Base-by-base conservation (phyloP, 2,888 invertebrate genomes). In the Idaea biselata region DNA sequence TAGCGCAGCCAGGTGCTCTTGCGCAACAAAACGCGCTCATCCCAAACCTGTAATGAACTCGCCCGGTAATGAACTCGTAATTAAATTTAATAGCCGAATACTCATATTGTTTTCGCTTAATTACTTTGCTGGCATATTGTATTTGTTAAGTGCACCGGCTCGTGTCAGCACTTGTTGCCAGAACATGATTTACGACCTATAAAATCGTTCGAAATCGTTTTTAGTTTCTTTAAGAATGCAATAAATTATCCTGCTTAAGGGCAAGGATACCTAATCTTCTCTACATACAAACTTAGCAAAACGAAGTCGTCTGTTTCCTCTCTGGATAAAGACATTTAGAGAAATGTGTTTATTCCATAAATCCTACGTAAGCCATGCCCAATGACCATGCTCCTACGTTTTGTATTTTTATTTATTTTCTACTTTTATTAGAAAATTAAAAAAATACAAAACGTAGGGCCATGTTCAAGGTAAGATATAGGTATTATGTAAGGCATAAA, bases 101-200 rank as follows among this genome's bases (percentile, higher is more conserved):
- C 58, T 31, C 55, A 65, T 65, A 70, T 70, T 72, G 70, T 72
- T 67, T 69, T 60, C 60, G 56, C 60, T 67, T 67, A 68, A 69
- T 71, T 68, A 67, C 60, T 33, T 58, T 44, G 16, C 44, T 44
- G 44, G 44, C 44, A 44, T 44, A 44, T 44, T 44, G 44, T 44
- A 14, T 44, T 44, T 44, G 44, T 44, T 8, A 44, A 44, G 11
- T 44, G 11, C 44, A 44, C 44, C 44, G 44, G 11, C 44, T 7
- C 44, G 8, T 44, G 44, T 44, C 44, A 44, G 44, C 44, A 8
- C 44, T 44, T 14, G 44, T 8, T 8, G 44, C 3, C 44, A 44
- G 44, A 14, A 44, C 8, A 44, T 44, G 44, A 44, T 44, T 44
- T 44, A 44, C 44, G 44, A 44, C 44, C 44, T 14, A 44, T 44